These are phyloP conservation scores for Anoplolepis gracilipes DNA, from an alignment of 1,140 invertebrate genomes.

Conservation along the genomic window DNA sequence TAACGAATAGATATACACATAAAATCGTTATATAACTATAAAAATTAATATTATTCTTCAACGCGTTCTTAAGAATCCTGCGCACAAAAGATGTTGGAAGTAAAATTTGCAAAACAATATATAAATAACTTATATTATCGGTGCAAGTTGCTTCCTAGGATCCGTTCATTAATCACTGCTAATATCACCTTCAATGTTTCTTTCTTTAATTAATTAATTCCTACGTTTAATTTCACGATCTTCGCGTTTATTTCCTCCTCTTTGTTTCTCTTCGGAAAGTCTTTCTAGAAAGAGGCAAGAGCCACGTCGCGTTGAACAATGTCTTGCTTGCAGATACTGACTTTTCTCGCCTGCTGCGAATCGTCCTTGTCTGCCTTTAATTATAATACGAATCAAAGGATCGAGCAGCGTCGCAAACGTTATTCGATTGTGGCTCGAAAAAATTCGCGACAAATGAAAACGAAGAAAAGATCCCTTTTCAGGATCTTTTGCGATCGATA, in stretches of 20 bases:
- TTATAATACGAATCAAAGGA: background rate
- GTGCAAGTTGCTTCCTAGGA: constrained; percentile 40
- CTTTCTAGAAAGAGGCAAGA: background rate
- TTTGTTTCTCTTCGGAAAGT: constrained; percentile 3
- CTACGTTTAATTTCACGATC: constrained; percentile 5
- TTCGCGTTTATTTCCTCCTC: background rate
- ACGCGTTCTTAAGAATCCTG: background rate
- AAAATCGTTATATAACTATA: background rate
- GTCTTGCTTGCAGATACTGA: background rate
- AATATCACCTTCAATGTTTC: constrained; percentile 38
- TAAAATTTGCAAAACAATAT: constrained; percentile 31
- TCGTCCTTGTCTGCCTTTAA: background rate
- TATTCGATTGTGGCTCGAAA: background rate
- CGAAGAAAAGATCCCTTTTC: background rate
- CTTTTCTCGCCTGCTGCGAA: background rate
- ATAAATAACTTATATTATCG: constrained; percentile 1
- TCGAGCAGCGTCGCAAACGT: background rate
- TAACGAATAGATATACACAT: constrained; percentile 24
- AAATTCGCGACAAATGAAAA: background rate
- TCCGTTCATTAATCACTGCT: constrained; percentile 21
- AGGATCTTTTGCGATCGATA: background rate
- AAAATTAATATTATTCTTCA: constrained; percentile 9
- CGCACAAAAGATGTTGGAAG: constrained; percentile 30
- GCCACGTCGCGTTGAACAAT: background rate
- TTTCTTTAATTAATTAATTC: constrained; percentile 38